A percentile compares a stretch with the other conserved stretches of the same genome.
These are phyloP conservation scores for Holacanthus passer DNA, from an alignment of 2,113 vertebrate species.

Conservation along the genomic window DNA sequence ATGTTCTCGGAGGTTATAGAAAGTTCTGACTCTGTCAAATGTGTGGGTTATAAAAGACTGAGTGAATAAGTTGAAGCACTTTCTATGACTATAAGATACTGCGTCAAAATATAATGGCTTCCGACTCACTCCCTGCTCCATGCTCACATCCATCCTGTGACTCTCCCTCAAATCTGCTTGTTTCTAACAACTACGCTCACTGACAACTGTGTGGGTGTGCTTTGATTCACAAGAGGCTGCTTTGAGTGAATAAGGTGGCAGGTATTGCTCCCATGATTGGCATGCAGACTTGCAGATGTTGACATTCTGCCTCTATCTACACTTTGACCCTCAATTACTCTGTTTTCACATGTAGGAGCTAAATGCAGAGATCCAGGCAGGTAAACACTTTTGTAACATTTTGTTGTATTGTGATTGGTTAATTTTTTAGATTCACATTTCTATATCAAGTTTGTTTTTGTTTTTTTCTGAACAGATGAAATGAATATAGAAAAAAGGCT, in stretches of 20 bases:
- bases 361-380: constrained; percentile 86
- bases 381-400: constrained; percentile 78
- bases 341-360: constrained; percentile 89
- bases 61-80: not conserved
- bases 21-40: not conserved
- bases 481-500: no score
- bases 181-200: constrained; percentile 37
- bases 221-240: constrained; percentile 26
- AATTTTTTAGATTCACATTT: no score
- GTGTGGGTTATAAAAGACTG: not conserved
- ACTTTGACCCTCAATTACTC: constrained; percentile 70
- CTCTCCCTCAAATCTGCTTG: constrained; percentile 38
- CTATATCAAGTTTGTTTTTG: no score
- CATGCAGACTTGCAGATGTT: constrained; percentile 33
- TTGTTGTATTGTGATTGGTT: not conserved
- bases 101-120: not conserved
- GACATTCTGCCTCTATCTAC: constrained; percentile 30
- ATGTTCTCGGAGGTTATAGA: not conserved
- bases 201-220: constrained; percentile 45
- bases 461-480: no score
- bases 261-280: constrained; percentile 27
- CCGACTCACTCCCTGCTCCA: constrained; percentile 5
- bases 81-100: not conserved
- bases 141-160: no score
- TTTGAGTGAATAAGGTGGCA: constrained; percentile 19